Base-by-base conservation (phyloP, 2,113 vertebrate species). In the Dicaeum eximium region DNA sequence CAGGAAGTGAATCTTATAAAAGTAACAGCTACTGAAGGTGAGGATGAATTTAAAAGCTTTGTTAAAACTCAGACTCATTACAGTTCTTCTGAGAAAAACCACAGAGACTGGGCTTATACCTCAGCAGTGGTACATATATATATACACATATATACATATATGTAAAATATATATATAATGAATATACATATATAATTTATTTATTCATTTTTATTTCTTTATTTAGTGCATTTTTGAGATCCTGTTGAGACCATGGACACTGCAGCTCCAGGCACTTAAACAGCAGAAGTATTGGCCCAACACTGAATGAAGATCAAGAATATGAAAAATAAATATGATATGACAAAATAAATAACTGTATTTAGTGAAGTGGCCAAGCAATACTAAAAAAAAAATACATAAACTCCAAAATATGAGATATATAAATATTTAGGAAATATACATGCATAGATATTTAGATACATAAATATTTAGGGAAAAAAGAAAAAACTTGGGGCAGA, bases 341-440 rank as follows among this genome's bases (percentile, higher is more conserved):
- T 8, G 37, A 58, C 56, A 42, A n/a, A 62, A 4, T 30, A 70
- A 65, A 47, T 58, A 71, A 45, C 5, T 23, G n/a, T 31, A 25
- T 61, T 48, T 48, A 40, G 40, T 73, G 19, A 89, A 42, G 5
- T 38, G 48, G 5, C 18, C 31, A 66, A 78, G 35, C 28, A 75
- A 60, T 16, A 56, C 2, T 33, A 75, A 53, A 23, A 78, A 79
- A 79, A 77, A 74, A 28, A 35, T 4, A 37, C 2, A 15, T 56
- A 5, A 50, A 57, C 15, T 66, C 20, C 1, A 0, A 54, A 47
- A 67, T 33, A 47, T 0, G 7, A 42, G 9, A 67, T 24, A 38
- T 7, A 51, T 9, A 50, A 38, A 23, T 30, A 45, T 65, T 58
- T 70, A 69, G 30, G 44, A 62, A 72, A 22, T 62, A 54, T 3